These are phyloP conservation scores for Paradisaea rubra DNA, from an alignment of 2,113 vertebrate genomes.

Conservation along the genomic window DNA sequence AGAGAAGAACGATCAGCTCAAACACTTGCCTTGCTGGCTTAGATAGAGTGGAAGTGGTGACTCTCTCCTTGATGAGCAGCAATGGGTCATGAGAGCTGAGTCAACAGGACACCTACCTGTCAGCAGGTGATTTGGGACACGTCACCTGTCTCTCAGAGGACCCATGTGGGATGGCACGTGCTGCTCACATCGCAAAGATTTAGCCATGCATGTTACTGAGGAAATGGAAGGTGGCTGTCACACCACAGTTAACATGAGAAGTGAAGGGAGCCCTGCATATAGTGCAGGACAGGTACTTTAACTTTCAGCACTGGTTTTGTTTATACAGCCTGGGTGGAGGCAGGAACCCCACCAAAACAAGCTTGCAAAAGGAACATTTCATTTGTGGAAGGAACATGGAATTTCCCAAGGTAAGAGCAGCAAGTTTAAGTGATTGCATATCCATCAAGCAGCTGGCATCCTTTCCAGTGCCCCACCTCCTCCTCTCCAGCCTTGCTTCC, in stretches of 20 bases:
- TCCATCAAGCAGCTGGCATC: neutral
- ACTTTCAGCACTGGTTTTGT: neutral
- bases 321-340: neutral
- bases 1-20: neutral
- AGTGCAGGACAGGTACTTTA: neutral
- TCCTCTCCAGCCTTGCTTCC: neutral
- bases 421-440: neutral
- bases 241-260: neutral
- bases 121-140: neutral
- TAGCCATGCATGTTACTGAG: neutral
- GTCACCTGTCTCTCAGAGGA: neutral
- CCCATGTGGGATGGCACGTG: neutral
- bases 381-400: neutral
- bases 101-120: neutral
- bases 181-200: neutral
- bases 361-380: neutral
- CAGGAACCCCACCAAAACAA: constrained; percentile 34
- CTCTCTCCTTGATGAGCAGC: neutral
- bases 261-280: neutral
- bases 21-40: neutral
- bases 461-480: neutral
- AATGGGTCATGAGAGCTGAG: neutral
- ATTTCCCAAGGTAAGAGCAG: constrained; percentile 18
- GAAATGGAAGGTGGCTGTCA: neutral
- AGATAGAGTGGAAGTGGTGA: neutral